Evolutionary conservation across 2,888 invertebrate species (phyloP), one percentile per base, ranked within the genome.

Genomic region (Stenurella melanura): DNA sequence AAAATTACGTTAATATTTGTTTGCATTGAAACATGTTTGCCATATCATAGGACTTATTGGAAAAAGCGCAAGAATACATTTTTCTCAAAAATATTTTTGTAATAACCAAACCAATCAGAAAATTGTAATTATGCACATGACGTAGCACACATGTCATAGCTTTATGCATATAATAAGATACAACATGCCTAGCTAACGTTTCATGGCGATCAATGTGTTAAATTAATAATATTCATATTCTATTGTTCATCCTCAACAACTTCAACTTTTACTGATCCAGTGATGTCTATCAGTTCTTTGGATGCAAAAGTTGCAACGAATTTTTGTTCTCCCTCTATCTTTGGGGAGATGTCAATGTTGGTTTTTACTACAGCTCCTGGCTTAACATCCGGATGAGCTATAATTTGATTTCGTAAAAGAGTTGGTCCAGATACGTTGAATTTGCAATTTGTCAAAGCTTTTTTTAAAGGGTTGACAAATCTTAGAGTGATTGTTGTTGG

Each of bases 301-400:
- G 95, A 94, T 67, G 92, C 92, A 89, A 95, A 95, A 12, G 94
- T 94, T 0, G 93, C 94, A 12, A 95, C 92, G 74, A 95, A 90
- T 85, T 91, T 93, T 78, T 93, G 92, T 72, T 92, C 91, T 5
- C 95, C 95, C 0, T 90, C 82, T 88, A 91, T 92, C 89, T 92
- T 92, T 0, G 94, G 94, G 15, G 91, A 91, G 26, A 95, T 90
- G 0, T 92, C 91, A 56, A 93, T 89, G 73, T 92, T 90, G 0
- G 92, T 91, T 26, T 88, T 89, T 4, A 94, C 89, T 0, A 90
- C 84, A 56, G 90, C 92, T 19, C 90, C 90, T 0, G 94, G 91
- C 7, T 87, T 90, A 0, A 92, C 92, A 81, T 94, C 92, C 21
- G 91, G 89, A 67, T 92, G 92, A 0, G 91, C 87, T 12, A 94